Conservation (phyloP, 92 coral and sea anemone genomes). For the Paragorgia papillata region DNA sequence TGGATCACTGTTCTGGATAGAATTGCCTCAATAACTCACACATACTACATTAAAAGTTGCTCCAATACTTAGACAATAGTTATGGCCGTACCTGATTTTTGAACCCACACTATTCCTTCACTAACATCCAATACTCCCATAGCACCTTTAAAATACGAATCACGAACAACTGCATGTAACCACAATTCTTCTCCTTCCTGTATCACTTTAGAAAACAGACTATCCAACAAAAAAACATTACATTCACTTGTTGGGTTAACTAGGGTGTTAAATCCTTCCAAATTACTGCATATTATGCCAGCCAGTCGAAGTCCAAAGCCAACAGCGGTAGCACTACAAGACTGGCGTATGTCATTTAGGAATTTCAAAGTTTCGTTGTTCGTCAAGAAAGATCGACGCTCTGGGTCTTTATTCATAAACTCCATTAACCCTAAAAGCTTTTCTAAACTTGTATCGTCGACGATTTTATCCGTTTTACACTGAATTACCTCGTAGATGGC, state of each 20-base stretch:
- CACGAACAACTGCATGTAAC: conserved; percentile 75
- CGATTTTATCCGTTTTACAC: conserved; percentile 66
- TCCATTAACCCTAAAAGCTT: conserved; percentile 74
- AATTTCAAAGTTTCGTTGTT: conserved; percentile 47
- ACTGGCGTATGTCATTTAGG: conserved; percentile 48
- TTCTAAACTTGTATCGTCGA: conserved; percentile 95
- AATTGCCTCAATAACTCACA: too few species aligned
- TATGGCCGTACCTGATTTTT: conserved; percentile 42
- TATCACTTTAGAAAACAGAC: conserved; percentile 21
- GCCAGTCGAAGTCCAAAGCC: conserved; percentile 74
- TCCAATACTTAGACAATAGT: too few species aligned
- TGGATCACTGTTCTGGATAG: too few species aligned
- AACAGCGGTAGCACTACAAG: conserved; percentile 40
- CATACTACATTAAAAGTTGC: too few species aligned
- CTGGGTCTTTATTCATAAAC: conserved; percentile 46
- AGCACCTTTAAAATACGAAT: conserved; percentile 71
- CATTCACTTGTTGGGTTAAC: conserved; percentile 9
- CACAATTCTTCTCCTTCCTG: conserved; percentile 52
- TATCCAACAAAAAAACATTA: conserved; percentile 46
- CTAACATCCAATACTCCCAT: conserved; percentile 49
- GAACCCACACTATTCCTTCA: conserved; percentile 68
- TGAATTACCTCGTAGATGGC: conserved; percentile 69
- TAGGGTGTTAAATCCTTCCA: conserved; percentile 44
- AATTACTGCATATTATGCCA: conserved; percentile 63
- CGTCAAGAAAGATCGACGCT: conserved; percentile 41